Conservation (phyloP, 2,888 invertebrate species). For the Callosobruchus maculatus region DNA sequence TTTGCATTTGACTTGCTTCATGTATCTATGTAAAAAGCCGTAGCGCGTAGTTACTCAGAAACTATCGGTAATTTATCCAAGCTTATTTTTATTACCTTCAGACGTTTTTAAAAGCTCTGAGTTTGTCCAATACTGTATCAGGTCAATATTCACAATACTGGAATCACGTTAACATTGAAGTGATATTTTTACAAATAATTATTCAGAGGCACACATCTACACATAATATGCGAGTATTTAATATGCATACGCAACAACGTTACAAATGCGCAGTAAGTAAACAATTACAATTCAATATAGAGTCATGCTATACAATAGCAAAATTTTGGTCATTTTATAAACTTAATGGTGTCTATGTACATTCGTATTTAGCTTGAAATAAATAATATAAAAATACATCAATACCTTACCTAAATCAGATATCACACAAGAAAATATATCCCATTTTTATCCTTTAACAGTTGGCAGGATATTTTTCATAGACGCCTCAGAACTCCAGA, state of each 20-base stretch:
- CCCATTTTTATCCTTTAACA: conserved; percentile 4
- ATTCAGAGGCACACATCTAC: neutral
- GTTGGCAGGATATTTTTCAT: conserved; percentile 5
- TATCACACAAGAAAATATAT: conserved; percentile 27
- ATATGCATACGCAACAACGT: neutral
- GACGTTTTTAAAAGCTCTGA: neutral
- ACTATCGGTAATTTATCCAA: too few species aligned
- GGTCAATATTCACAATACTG: neutral
- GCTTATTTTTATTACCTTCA: too few species aligned
- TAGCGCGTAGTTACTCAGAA: too few species aligned
- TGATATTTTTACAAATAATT: neutral
- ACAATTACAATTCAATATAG: neutral
- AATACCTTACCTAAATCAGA: conserved; percentile 19
- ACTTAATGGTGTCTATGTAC: conserved; percentile 5
- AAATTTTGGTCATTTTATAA: conserved; percentile 15
- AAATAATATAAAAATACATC: conserved; percentile 30
- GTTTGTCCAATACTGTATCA: neutral
- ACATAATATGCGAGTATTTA: neutral
- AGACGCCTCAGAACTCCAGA: neutral
- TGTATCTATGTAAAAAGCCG: too few species aligned
- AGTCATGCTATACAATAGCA: conserved; percentile 15
- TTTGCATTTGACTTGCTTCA: too few species aligned
- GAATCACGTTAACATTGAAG: neutral
- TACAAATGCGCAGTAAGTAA: neutral
- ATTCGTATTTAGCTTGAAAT: conserved; percentile 9